Percentiles rank a stretch among this genome's conserved stretches.
Conservation (phyloP, 2,888 invertebrate species). For the Apotomis betuletana region DNA sequence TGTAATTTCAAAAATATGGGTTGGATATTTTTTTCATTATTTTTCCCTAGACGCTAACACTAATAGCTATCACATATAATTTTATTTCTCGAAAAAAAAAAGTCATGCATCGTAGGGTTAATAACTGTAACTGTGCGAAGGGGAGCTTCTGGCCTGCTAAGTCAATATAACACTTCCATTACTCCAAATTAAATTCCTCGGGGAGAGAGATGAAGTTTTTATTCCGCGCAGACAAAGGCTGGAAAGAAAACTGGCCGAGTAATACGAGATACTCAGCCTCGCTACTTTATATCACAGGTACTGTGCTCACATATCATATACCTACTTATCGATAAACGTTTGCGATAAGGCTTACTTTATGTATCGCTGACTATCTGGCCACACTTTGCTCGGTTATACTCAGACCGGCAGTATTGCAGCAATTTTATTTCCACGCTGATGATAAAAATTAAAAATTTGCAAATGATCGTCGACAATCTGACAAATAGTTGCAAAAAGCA, state of each 20-base stretch:
- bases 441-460: constrained; percentile 34
- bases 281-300: constrained; percentile 36
- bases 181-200: constrained; percentile 83
- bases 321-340: constrained; percentile 46
- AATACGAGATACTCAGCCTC: constrained; percentile 50
- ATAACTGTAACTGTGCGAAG: constrained; percentile 80
- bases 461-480: constrained; percentile 35
- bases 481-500: constrained; percentile 67
- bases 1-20: too few species aligned
- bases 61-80: too few species aligned
- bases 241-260: constrained; percentile 66
- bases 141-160: constrained; percentile 83
- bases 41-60: too few species aligned
- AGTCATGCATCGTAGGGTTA: too few species aligned
- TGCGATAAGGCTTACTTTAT: constrained; percentile 19
- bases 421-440: constrained; percentile 20
- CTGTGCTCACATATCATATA: constrained; percentile 45
- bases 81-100: too few species aligned
- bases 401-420: constrained; percentile 10
- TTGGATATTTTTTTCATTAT: too few species aligned
- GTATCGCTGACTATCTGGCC: not conserved
- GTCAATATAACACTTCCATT: constrained; percentile 84
- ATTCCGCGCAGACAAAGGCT: constrained; percentile 73
- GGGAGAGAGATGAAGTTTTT: constrained; percentile 83
- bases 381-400: not conserved